Conservation (phyloP, 2,888 invertebrate genomes). For the Caenorhabditis drosophilae region DNA sequence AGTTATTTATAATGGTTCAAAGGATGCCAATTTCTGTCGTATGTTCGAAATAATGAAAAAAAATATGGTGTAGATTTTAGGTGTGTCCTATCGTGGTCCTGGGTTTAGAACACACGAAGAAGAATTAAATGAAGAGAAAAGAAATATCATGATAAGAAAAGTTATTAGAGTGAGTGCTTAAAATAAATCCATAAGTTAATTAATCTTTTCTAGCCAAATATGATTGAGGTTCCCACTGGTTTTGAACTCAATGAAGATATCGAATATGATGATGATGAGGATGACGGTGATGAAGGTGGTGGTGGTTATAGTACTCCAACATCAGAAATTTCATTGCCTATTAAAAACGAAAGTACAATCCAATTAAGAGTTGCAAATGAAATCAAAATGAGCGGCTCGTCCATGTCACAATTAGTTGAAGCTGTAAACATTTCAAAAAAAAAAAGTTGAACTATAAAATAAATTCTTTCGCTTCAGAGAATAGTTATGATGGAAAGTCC, state of each 20-base stretch:
- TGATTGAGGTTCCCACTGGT: neutral
- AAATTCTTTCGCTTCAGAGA: no score
- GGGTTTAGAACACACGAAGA: conserved; percentile 53
- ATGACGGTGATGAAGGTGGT: conserved; percentile 7
- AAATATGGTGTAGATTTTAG: no score
- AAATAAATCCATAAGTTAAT: neutral
- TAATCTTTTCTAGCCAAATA: neutral
- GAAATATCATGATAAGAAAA: neutral
- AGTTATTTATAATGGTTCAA: conserved; percentile 41
- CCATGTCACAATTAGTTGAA: no score
- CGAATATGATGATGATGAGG: conserved; percentile 12
- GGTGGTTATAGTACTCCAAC: no score
- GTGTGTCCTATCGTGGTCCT: conserved; percentile 43
- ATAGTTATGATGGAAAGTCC: conserved; percentile 1
- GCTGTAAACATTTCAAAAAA: no score
- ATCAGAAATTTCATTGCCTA: no score
- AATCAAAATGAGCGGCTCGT: neutral
- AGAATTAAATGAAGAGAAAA: conserved; percentile 18
- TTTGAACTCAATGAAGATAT: conserved; percentile 4
- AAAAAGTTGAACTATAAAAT: no score
- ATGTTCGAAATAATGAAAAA: no score
- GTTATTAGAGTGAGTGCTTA: neutral
- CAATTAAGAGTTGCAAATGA: conserved; percentile 9
- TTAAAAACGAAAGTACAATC: neutral
- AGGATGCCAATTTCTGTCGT: conserved; percentile 40